phyloP scores from a whole-genome alignment of 2,888 invertebrate species.

The Cremastobaeus sp. region DNA sequence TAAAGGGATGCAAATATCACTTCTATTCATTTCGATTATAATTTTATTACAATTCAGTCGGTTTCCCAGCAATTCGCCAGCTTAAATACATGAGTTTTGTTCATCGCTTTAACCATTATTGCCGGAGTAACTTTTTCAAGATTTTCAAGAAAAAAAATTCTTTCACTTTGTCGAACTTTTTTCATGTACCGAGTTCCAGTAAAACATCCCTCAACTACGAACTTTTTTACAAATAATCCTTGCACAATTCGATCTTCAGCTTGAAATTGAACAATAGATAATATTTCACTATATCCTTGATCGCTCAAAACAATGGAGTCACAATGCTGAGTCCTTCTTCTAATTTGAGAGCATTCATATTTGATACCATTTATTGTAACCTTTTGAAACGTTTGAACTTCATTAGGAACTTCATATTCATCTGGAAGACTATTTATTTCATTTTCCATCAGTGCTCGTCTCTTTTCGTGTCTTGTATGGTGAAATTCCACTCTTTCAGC shows the following conservation, averaged over 20 bases:
- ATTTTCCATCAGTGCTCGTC: background rate
- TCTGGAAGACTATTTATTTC: no score
- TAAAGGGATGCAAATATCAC: no score
- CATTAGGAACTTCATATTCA: background rate
- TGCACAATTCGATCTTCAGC: background rate
- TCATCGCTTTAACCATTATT: background rate
- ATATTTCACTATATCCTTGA: slow-evolving; percentile 2
- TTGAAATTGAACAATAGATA: background rate
- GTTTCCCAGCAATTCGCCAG: slow-evolving; percentile 11
- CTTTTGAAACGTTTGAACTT: background rate
- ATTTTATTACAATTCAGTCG: no score
- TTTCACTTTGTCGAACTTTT: background rate
- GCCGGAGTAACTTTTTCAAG: background rate
- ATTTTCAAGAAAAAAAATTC: background rate
- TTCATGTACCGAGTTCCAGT: background rate
- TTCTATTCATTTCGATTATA: no score
- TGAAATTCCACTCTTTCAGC: background rate
- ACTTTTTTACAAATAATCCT: slow-evolving; percentile 1
- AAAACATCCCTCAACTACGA: background rate
- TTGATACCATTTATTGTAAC: background rate
- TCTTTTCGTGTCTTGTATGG: slow-evolving; percentile 1
- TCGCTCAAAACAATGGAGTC: background rate
- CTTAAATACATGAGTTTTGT: background rate
- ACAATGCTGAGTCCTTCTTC: background rate
- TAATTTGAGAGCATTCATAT: background rate